Evolutionary conservation across 2,113 vertebrate genomes (phyloP).

Genomic region (Corydoras maculifer): DNA sequence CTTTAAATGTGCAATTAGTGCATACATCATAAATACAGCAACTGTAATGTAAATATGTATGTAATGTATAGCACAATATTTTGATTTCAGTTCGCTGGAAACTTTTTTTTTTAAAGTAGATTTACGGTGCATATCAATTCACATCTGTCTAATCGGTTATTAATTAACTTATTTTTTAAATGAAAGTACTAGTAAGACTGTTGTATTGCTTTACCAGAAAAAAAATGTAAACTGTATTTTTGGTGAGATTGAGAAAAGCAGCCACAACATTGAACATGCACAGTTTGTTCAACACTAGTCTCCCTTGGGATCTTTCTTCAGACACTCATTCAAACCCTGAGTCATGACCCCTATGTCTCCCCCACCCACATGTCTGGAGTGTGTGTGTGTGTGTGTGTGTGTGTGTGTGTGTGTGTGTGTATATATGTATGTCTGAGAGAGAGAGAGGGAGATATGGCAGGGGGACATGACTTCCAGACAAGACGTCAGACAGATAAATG

Average conservation of each 20-base stretch:
- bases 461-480: conserved; percentile 40
- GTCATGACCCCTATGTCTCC: conserved; percentile 43
- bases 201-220: too few relatives aligned
- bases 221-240: conserved; percentile 4
- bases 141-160: too few relatives aligned
- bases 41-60: neutral
- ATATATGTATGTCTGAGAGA: neutral
- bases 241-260: conserved; percentile 16
- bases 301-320: conserved; percentile 43
- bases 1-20: neutral
- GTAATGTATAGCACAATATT: neutral
- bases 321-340: conserved; percentile 42
- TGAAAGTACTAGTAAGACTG: too few relatives aligned
- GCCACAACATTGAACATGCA: conserved; percentile 37
- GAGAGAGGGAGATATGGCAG: neutral
- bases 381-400: conserved; percentile 20
- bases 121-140: too few relatives aligned
- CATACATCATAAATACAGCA: conserved; percentile 4
- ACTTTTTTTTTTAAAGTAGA: too few relatives aligned
- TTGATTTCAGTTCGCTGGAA: too few relatives aligned
- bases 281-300: conserved; percentile 30
- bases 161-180: too few relatives aligned
- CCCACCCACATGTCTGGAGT: conserved; percentile 35
- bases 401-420: conserved; percentile 27
- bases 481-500: conserved; percentile 48